Base-by-base conservation (phyloP, 2,797 vertebrate genomes). In the Sebastiscus albofasciatus region DNA sequence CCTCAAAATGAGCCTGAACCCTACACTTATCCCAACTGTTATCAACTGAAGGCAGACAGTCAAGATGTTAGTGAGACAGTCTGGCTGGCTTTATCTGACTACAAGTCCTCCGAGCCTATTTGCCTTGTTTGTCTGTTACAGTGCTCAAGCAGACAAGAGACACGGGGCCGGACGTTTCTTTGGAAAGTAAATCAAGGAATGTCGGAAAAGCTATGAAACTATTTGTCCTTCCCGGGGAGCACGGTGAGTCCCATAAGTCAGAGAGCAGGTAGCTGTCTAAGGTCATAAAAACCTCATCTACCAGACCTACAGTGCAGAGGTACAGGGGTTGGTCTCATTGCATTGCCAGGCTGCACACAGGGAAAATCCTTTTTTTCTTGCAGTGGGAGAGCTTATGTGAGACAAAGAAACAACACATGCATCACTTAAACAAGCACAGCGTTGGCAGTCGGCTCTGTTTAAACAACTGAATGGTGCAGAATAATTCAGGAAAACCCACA, bases 191-290 rank as follows among this genome's bases (percentile, higher is more conserved):
- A 89, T 92, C 90, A 76, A 67, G 24, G 29, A 11, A 75, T 56
- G 82, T 77, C 26, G 36, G 82, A 87, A 87, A 55, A 81, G 29
- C 36, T 66, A 72, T 16, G 24, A 75, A 76, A 79, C 75, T 29
- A 79, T 72, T 75, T 75, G 78, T 86, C 81, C 60, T 9, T 86
- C 75, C n/a, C 2, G 10, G 90, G 89, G 89, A 92, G 80, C 72
- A 54, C 3, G 46, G 18, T 1, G 64, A 87, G 72, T 93, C 92
- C 89, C 91, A 60, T 93, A 93, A 94, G 87, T 93, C 86, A 90
- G 71, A 74, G 54, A 88, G 69, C 92, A 94, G 91, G 83, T 85
- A 89, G 66, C 26, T 16, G 67, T 29, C 20, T 33, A 13, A 16
- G 42, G 62, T 52, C 68, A 52, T 75, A 78, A 89, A 81, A 82